Evolutionary conservation across 2,888 invertebrate genomes (phyloP), one percentile per base, ranked within the genome.

Genomic region (Chelonus formosanus): DNA sequence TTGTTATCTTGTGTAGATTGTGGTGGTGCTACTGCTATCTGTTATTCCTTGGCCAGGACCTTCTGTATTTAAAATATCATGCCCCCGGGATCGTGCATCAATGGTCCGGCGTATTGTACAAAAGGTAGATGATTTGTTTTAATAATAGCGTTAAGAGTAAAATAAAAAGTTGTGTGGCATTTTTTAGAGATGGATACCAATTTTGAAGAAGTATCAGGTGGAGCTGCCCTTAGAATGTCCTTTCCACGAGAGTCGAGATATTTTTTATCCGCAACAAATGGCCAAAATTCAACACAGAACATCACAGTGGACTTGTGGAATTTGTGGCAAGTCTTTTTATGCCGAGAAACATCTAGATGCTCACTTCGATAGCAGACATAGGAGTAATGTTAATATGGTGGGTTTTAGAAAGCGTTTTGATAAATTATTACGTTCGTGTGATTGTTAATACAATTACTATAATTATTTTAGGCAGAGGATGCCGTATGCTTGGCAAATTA

Each of bases 401-500:
- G 76, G 75, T 62, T 34, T 10, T 10, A 43, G n/a, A 31, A 6
- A 20, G 2, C 20, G 1, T 20, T 20, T 20, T 20, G 20, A 20
- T 20, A 20, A 20, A 20, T 20, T 20, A 20, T 20, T 20, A 20
- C 2, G 20, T 20, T 20, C 20, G 20, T 43, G 20, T 43, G 5
- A 5, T 7, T 45, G 6, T 31, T 3, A 56, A 54, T 7, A 34
- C 10, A 40, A 62, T 48, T 36, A 58, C 20, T 44, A 36, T 32
- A 47, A 35, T 54, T 67, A 65, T 79, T 78, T 36, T 80, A 96
- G 96, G 94, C 92, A 64, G 94, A 95, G 85, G 95, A 96, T 85
- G 92, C 95, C 70, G 92, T 96, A 78, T 97, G 97, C 85, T 88
- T 96, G 78, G 95, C 96, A 60, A 95, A 96, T 85, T 96, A 93